Conservation (phyloP, 1,140 invertebrate species). For the Heliconius hermathena region DNA sequence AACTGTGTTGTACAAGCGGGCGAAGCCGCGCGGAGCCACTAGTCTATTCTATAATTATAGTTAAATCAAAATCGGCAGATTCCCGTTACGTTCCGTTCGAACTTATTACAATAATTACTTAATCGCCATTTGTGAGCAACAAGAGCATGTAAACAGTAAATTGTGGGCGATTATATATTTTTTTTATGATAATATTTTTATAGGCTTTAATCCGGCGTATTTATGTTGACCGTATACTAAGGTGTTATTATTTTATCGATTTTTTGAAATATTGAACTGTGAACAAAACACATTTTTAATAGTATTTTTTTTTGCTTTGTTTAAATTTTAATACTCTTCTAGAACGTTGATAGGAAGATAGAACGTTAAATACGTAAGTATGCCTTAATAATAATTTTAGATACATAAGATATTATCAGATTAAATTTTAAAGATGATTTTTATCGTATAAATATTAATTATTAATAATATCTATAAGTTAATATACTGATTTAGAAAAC, state of each 20-base stretch:
- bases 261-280: neutral
- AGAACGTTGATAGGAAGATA: too few species aligned
- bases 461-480: too few species aligned
- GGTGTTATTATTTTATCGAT: constrained; percentile 17
- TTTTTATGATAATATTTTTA: constrained; percentile 15
- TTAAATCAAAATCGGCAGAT: constrained; percentile 52
- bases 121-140: constrained; percentile 44
- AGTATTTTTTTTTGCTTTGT: neutral
- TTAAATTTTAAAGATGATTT: too few species aligned
- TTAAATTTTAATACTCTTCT: neutral
- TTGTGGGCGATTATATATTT: constrained; percentile 23
- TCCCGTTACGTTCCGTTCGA: constrained; percentile 53
- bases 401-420: too few species aligned
- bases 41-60: constrained; percentile 39
- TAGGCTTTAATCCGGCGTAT: neutral
- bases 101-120: constrained; percentile 68
- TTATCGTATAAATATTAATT: too few species aligned
- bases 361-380: too few species aligned
- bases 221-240: neutral
- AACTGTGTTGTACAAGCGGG: too few species aligned
- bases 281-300: neutral
- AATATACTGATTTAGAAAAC: too few species aligned
- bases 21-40: too few species aligned
- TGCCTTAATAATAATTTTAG: too few species aligned
- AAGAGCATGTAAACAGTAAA: constrained; percentile 26